Conservation (phyloP, 2,888 invertebrate species). For the Rhodophaea formosa region DNA sequence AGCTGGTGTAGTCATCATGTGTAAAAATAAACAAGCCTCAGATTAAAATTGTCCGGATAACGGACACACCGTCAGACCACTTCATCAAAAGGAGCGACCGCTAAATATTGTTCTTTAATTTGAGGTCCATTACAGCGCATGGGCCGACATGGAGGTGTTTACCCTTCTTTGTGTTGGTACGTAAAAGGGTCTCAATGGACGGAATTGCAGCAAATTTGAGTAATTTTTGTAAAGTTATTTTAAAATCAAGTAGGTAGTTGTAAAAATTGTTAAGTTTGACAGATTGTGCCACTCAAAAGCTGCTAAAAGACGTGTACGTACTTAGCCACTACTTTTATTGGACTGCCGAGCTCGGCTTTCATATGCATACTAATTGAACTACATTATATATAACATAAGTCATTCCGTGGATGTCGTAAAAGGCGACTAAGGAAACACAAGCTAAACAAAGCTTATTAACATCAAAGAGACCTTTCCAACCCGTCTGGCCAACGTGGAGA, state of each 20-base stretch:
- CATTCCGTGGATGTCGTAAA: too few species aligned
- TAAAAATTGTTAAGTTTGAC: not conserved
- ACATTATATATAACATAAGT: too few species aligned
- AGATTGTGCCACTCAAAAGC: not conserved
- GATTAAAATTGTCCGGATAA: not conserved
- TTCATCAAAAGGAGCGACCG: not conserved
- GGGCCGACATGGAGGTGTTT: not conserved
- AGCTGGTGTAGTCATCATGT: too few species aligned
- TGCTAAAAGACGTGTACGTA: too few species aligned
- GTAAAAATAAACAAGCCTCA: not conserved
- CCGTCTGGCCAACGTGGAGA: too few species aligned
- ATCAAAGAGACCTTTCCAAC: too few species aligned
- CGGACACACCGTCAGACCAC: not conserved
- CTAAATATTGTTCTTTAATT: slow-evolving; percentile 12
- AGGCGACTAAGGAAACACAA: too few species aligned
- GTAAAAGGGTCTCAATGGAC: not conserved
- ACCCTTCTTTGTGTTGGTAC: slow-evolving; percentile 10
- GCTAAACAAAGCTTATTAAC: too few species aligned
- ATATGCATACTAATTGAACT: too few species aligned
- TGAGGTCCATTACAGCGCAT: slow-evolving; percentile 2
- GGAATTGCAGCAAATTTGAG: not conserved
- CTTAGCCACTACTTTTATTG: too few species aligned
- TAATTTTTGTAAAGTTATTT: not conserved
- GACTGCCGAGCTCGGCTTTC: too few species aligned
- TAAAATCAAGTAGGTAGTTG: too few species aligned